phyloP scores from a whole-genome alignment of 2,797 vertebrate species.

The Knipowitschia caucasica region DNA sequence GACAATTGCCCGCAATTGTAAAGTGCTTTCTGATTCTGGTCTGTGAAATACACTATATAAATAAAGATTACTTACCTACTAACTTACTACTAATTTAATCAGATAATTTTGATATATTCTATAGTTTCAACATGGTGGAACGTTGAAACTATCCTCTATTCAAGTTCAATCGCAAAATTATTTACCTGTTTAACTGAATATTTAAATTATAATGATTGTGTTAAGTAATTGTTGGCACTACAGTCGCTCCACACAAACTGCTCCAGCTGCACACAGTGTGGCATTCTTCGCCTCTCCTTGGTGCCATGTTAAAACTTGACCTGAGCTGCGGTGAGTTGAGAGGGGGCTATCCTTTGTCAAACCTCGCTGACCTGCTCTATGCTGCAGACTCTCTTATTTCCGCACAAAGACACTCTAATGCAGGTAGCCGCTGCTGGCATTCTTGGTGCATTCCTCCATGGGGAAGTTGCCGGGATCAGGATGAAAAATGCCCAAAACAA shows the following conservation, averaged over 20 bases:
- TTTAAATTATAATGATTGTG: too few species aligned
- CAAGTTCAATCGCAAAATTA: too few species aligned
- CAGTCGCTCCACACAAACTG: slow-evolving; percentile 39
- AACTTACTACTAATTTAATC: too few species aligned
- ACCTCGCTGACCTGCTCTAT: slow-evolving; percentile 70
- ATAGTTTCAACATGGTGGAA: too few species aligned
- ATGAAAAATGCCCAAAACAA: slow-evolving; percentile 78
- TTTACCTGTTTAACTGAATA: too few species aligned
- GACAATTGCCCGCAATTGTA: too few species aligned
- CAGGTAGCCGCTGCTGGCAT: slow-evolving; percentile 75
- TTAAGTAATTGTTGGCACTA: slow-evolving; percentile 11
- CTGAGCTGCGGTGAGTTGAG: slow-evolving; percentile 33
- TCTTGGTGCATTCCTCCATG: slow-evolving; percentile 76
- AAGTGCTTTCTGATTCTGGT: too few species aligned
- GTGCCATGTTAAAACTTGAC: slow-evolving; percentile 37
- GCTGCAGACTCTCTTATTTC: slow-evolving; percentile 73
- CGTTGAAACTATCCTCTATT: too few species aligned
- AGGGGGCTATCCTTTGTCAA: slow-evolving; percentile 63
- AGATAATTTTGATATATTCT: too few species aligned
- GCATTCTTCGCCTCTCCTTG: slow-evolving; percentile 23
- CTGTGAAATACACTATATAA: too few species aligned
- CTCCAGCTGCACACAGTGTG: slow-evolving; percentile 19
- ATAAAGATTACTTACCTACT: too few species aligned
- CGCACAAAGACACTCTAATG: slow-evolving; percentile 74
- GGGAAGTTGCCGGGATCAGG: slow-evolving; percentile 77